Evolutionary conservation across 2,113 vertebrate genomes (phyloP), one percentile per base, ranked within the genome.

Genomic region (Cygnus atratus): DNA sequence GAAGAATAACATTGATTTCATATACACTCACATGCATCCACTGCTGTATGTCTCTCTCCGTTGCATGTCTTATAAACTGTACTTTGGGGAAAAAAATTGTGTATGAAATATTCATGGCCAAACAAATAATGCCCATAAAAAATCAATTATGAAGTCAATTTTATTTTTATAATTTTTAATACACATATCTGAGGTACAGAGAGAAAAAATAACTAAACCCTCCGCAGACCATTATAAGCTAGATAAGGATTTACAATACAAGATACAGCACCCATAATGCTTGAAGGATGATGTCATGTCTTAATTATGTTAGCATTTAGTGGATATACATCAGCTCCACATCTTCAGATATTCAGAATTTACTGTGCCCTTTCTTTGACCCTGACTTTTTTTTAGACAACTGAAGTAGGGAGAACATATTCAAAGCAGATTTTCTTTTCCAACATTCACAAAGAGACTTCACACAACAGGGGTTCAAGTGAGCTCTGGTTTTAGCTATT

Each of bases 241-340:
- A 95, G 97, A 95, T 93, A 96, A 96, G 93, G 85, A 93, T 97
- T 97, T 97, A 96, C 88, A 96, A 44, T 94, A 94, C 11, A 87
- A 96, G 91, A 95, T 89, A 88, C 83, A 88, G 93, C 90, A 95
- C 92, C 92, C 94, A 94, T 91, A 96, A 96, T 93, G 92, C 85
- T 96, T 93, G 92, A 97, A 96, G 91, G 80, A 97, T 97, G 96
- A 97, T 94, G 95, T 97, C 95, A 97, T 94, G 50, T 92, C 93
- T 96, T 97, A 97, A 97, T 97, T 97, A 97, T 97, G 95, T 97
- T 96, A 97, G 77, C 91, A 93, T 96, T 96, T 96, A 96, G 94
- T 92, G 93, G 95, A 95, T 94, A 96, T 94, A 96, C 90, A 97
- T 97, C 97, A 97, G 92, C 86, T 93, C 37, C 89, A 96, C 92